phyloP scores from a whole-genome alignment of 2,113 vertebrate genomes.

The Brevimyrus niger region DNA sequence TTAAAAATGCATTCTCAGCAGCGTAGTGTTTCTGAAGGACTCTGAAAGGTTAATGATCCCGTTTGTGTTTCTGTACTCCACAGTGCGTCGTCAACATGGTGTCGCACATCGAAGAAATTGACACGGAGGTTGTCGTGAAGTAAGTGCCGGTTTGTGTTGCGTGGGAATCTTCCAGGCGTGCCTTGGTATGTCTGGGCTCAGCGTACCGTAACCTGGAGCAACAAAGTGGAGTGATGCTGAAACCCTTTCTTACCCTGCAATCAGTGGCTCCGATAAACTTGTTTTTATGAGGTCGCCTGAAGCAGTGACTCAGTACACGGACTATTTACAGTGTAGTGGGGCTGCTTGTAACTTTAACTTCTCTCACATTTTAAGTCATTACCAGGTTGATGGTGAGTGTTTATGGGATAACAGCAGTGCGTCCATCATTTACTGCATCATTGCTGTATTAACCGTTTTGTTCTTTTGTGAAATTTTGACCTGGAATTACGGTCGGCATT shows the following conservation, averaged over 20 bases:
- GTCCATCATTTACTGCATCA: not conserved
- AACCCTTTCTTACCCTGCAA: not conserved
- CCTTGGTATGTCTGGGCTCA: not conserved
- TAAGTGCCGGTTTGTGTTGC: slow-evolving; percentile 60
- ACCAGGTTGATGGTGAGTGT: not conserved
- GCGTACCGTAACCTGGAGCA: not conserved
- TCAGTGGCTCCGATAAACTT: not conserved
- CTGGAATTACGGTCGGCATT: not conserved
- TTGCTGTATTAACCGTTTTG: not conserved
- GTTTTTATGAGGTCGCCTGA: not conserved
- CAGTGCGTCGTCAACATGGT: slow-evolving; percentile 82
- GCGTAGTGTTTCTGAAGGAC: not conserved
- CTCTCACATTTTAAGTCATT: not conserved
- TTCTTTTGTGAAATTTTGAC: not conserved
- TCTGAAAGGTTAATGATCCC: not conserved
- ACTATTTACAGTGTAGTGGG: not conserved
- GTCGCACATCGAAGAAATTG: slow-evolving; percentile 81
- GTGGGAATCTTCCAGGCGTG: not conserved
- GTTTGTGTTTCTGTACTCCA: slow-evolving; percentile 37
- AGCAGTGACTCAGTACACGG: not conserved
- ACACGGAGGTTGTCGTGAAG: slow-evolving; percentile 79
- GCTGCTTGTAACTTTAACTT: not conserved
- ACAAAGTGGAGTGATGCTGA: not conserved
- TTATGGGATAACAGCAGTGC: not conserved
- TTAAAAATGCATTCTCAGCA: not conserved